A percentile compares a stretch with the other conserved stretches of the same genome.
Evolutionary conservation across 2,797 vertebrate genomes (phyloP).

Genomic region (Ambastaia sidthimunki): DNA sequence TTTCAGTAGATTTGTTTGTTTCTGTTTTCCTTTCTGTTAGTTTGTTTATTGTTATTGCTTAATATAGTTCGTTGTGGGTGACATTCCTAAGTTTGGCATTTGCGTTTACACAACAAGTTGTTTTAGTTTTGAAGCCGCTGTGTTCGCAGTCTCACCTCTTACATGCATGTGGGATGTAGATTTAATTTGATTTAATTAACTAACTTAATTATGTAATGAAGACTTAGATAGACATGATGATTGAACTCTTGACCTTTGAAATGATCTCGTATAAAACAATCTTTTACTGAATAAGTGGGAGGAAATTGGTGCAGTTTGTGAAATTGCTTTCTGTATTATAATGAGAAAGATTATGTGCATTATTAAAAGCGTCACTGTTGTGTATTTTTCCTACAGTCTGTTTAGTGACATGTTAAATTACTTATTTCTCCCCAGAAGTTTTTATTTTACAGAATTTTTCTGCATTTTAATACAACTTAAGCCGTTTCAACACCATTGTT

Average conservation of each 20-base stretch:
- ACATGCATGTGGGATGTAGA: slow-evolving; percentile 33
- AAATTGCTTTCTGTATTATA: slow-evolving; percentile 11
- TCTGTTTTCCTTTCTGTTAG: background rate
- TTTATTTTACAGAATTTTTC: too few species aligned
- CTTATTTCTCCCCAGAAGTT: too few species aligned
- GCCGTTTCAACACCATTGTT: too few species aligned
- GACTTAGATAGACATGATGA: slow-evolving; percentile 23
- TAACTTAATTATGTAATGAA: slow-evolving; percentile 29
- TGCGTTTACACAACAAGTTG: background rate
- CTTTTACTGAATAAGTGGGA: slow-evolving; percentile 12
- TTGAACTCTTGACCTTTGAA: slow-evolving; percentile 42
- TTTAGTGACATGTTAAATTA: too few species aligned
- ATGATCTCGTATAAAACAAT: slow-evolving; percentile 30
- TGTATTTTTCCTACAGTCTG: too few species aligned
- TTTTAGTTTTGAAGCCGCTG: background rate
- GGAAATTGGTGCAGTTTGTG: slow-evolving; percentile 23
- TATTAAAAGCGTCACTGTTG: too few species aligned
- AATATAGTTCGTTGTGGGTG: background rate
- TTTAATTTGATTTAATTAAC: slow-evolving; percentile 43
- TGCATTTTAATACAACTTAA: too few species aligned
- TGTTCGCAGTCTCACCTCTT: background rate
- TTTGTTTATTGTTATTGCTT: background rate
- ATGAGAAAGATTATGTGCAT: background rate
- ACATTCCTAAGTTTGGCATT: slow-evolving; percentile 13
- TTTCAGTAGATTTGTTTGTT: background rate